Percentiles rank a stretch among this genome's conserved stretches.
These are phyloP conservation scores for Cecidostiba fungosa DNA, from an alignment of 2,888 invertebrate species.

Conservation along the genomic window DNA sequence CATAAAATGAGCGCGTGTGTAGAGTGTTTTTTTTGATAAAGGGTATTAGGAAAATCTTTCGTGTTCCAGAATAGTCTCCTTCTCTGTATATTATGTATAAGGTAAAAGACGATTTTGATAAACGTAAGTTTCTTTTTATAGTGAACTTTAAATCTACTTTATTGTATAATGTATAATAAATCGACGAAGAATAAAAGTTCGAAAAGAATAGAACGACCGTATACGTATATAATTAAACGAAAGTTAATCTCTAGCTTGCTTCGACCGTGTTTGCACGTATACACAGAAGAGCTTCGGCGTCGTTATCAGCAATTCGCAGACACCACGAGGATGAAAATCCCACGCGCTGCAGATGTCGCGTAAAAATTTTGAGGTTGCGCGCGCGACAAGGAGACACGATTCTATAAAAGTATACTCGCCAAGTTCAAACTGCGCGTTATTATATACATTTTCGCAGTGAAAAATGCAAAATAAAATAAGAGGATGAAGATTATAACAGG, in stretches of 20 bases:
- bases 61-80: background rate
- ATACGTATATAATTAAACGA: conserved; percentile 37
- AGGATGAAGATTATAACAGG: too few species aligned
- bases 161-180: too few species aligned
- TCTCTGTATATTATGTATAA: background rate
- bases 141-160: background rate
- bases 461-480: too few species aligned
- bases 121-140: background rate
- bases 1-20: background rate
- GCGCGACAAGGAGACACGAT: background rate
- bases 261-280: conserved; percentile 40
- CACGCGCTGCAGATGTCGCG: conserved; percentile 2
- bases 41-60: background rate
- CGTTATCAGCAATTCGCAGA: conserved; percentile 41
- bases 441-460: too few species aligned
- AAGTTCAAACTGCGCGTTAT: conserved; percentile 27
- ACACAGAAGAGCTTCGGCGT: background rate
- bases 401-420: background rate
- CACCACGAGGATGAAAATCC: conserved; percentile 46
- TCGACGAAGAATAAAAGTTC: background rate
- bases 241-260: conserved; percentile 54
- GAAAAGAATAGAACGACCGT: background rate
- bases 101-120: too few species aligned
- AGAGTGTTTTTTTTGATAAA: background rate
- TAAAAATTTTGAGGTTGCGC: conserved; percentile 42